Conservation (phyloP, 1,140 invertebrate species). For the Drosophila parabipectinata region DNA sequence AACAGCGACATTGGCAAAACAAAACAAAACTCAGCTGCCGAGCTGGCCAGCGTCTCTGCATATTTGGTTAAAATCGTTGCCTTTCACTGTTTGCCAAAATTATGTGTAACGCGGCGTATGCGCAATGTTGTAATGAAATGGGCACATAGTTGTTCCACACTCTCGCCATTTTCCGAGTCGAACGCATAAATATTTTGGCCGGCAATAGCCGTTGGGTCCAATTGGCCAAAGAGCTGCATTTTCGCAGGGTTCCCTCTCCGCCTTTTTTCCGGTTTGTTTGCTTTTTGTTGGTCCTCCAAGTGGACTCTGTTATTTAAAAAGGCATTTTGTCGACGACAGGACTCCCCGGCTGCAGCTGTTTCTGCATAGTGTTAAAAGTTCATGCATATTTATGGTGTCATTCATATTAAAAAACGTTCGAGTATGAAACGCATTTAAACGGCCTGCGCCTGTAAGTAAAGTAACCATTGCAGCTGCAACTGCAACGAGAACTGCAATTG, state of each 20-base stretch:
- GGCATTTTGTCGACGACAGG: conserved; percentile 51
- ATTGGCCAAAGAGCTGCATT: conserved; percentile 46
- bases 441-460: conserved; percentile 25
- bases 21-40: conserved; percentile 34
- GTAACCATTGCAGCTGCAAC: conserved; percentile 16
- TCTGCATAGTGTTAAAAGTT: conserved; percentile 80
- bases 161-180: conserved; percentile 2
- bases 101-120: conserved; percentile 81
- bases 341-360: conserved; percentile 59
- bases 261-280: conserved; percentile 29
- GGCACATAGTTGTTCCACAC: conserved; percentile 40
- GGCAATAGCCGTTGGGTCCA: conserved; percentile 34
- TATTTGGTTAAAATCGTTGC: conserved; percentile 78
- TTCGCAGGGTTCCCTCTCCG: neutral
- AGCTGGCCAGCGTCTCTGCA: conserved; percentile 45
- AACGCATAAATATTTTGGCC: conserved; percentile 52
- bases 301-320: conserved; percentile 80
- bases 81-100: conserved; percentile 82
- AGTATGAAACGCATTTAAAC: conserved; percentile 74
- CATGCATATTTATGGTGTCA: conserved; percentile 82
- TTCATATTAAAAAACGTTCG: conserved; percentile 76
- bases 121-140: conserved; percentile 82
- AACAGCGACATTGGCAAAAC: conserved; percentile 53
- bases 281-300: conserved; percentile 22
- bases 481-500: conserved; percentile 16